Percentiles rank a stretch among this genome's conserved stretches.
phyloP scores from a whole-genome alignment of 2,113 vertebrate genomes.

The Cavia porcellus region DNA sequence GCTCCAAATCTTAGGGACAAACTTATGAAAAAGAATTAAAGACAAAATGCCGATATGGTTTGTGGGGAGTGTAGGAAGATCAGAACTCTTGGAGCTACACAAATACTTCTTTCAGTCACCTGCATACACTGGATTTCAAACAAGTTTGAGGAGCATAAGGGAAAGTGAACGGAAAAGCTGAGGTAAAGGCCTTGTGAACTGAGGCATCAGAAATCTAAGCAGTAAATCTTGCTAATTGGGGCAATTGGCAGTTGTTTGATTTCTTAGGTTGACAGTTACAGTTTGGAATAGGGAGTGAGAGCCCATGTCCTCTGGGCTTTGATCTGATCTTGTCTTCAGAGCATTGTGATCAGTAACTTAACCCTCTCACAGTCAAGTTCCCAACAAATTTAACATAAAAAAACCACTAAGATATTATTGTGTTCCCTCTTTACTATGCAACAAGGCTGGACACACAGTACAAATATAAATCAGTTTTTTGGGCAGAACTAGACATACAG shows the following conservation, averaged over 20 bases:
- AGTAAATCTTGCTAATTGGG: neutral
- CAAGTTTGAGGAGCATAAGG: neutral
- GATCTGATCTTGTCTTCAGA: neutral
- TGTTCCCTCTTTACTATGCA: neutral
- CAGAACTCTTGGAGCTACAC: neutral
- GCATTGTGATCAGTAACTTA: neutral
- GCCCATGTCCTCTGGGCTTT: neutral
- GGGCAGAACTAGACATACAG: neutral
- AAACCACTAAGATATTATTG: neutral
- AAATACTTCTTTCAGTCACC: neutral
- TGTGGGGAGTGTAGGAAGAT: neutral
- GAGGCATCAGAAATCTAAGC: neutral
- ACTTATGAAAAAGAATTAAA: neutral
- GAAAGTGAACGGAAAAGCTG: no score
- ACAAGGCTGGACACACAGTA: neutral
- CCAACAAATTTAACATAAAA: neutral
- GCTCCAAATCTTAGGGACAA: neutral
- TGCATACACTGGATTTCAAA: neutral
- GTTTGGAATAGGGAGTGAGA: neutral
- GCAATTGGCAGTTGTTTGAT: neutral
- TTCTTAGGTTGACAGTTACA: neutral
- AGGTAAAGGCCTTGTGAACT: neutral
- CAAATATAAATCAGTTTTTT: slow-evolving; percentile 11
- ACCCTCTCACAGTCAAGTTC: neutral
- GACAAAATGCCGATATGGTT: neutral